Percentiles rank a stretch among this genome's conserved stretches.
Evolutionary conservation across 2,113 vertebrate species (phyloP).

Genomic region (Oryzias woworae): DNA sequence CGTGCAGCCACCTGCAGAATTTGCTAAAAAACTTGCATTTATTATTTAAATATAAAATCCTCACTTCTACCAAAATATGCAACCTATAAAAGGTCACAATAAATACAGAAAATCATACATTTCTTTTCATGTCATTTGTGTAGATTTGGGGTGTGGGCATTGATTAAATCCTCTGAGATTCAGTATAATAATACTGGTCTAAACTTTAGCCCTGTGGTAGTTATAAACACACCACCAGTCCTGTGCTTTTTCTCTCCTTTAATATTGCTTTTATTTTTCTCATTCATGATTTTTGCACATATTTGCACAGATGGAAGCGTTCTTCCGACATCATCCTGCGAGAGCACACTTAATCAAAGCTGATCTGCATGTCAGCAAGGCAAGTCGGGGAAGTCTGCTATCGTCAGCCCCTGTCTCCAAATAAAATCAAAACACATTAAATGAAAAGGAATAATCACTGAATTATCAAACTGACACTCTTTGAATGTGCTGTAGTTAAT

Average conservation of each 20-base stretch:
- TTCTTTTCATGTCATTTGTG: neutral
- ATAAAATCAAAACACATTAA: slow-evolving; percentile 13
- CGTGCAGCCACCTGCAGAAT: too few relatives aligned
- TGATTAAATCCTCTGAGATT: too few relatives aligned
- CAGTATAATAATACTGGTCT: too few relatives aligned
- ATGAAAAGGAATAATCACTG: slow-evolving; percentile 14
- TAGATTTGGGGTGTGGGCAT: too few relatives aligned
- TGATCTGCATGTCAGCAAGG: slow-evolving; percentile 6
- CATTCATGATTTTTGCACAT: neutral
- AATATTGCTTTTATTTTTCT: neutral
- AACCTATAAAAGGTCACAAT: neutral
- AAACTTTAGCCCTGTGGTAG: too few relatives aligned
- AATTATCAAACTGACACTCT: neutral
- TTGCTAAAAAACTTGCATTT: too few relatives aligned
- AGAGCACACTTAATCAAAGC: slow-evolving; percentile 32
- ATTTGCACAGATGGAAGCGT: slow-evolving; percentile 12
- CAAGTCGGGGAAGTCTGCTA: slow-evolving; percentile 6
- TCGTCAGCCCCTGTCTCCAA: slow-evolving; percentile 4
- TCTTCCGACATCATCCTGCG: slow-evolving; percentile 17
- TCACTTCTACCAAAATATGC: too few relatives aligned
- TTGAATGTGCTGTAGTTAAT: neutral
- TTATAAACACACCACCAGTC: too few relatives aligned
- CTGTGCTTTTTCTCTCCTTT: too few relatives aligned
- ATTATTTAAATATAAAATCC: too few relatives aligned
- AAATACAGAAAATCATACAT: neutral